Evolutionary conservation across 2,888 invertebrate genomes (phyloP).

Genomic region (Dicycla oo): DNA sequence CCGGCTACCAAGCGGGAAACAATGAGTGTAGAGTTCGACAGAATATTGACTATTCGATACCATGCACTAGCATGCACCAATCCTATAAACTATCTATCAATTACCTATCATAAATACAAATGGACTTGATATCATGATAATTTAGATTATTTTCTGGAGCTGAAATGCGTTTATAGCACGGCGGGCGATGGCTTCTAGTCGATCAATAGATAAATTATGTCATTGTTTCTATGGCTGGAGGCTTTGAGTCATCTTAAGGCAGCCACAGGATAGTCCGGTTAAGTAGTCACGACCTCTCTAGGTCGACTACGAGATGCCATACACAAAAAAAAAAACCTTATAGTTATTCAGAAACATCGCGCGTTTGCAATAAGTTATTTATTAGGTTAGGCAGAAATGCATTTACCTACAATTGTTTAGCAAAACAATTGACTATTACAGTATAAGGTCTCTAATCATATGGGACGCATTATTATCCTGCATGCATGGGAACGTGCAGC

Average conservation of each 20-base stretch:
- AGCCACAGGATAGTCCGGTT: too few relatives aligned
- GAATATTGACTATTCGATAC: conserved; percentile 27
- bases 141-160: not conserved
- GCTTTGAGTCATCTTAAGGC: too few relatives aligned
- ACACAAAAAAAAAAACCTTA: too few relatives aligned
- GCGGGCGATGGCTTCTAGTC: too few relatives aligned
- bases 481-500: not conserved
- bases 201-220: too few relatives aligned
- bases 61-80: conserved; percentile 8
- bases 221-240: too few relatives aligned
- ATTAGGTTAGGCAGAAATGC: not conserved
- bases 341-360: not conserved
- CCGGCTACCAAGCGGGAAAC: conserved; percentile 42
- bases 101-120: too few relatives aligned
- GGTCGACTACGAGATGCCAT: too few relatives aligned
- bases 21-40: conserved; percentile 12
- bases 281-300: too few relatives aligned
- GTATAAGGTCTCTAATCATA: not conserved
- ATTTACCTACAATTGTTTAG: not conserved
- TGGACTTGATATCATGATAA: not conserved
- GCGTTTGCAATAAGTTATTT: not conserved
- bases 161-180: not conserved
- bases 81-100: not conserved
- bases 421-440: not conserved
- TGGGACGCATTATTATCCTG: not conserved